These are phyloP conservation scores for Camelus bactrianus DNA, from an alignment of 2,113 vertebrate species.

Conservation along the genomic window DNA sequence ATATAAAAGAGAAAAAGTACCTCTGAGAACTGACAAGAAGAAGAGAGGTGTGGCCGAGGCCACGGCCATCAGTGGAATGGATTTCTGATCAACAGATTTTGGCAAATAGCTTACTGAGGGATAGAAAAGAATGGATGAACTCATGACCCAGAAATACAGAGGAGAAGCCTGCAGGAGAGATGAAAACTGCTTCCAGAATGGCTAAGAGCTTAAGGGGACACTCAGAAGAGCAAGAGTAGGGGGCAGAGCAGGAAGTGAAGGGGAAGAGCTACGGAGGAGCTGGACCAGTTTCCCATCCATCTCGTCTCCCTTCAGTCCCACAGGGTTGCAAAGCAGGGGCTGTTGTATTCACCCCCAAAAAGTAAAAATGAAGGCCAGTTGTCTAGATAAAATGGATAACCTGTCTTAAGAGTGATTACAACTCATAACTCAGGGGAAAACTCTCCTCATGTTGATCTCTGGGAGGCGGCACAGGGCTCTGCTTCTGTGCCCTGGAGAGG, in stretches of 20 bases:
- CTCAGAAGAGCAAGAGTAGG: neutral
- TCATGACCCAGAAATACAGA: neutral
- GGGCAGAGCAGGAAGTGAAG: neutral
- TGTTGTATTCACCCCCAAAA: neutral
- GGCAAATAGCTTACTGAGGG: neutral
- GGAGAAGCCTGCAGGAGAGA: neutral
- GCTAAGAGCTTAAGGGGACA: neutral
- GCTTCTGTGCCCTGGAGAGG: accelerated
- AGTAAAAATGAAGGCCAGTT: neutral
- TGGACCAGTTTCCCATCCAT: accelerated
- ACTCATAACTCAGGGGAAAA: neutral
- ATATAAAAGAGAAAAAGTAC: neutral
- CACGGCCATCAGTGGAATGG: neutral
- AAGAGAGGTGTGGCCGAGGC: neutral
- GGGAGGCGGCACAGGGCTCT: neutral
- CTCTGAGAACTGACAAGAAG: neutral
- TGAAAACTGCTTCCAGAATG: neutral
- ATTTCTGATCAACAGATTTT: neutral
- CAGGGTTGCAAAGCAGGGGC: neutral
- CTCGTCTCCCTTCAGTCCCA: neutral
- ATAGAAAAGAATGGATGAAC: neutral
- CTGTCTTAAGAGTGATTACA: neutral
- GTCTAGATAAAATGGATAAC: neutral
- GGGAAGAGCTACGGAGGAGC: accelerated
- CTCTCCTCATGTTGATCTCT: neutral